Conservation (phyloP, 2,888 invertebrate genomes). For the Leucophenga montana region DNA sequence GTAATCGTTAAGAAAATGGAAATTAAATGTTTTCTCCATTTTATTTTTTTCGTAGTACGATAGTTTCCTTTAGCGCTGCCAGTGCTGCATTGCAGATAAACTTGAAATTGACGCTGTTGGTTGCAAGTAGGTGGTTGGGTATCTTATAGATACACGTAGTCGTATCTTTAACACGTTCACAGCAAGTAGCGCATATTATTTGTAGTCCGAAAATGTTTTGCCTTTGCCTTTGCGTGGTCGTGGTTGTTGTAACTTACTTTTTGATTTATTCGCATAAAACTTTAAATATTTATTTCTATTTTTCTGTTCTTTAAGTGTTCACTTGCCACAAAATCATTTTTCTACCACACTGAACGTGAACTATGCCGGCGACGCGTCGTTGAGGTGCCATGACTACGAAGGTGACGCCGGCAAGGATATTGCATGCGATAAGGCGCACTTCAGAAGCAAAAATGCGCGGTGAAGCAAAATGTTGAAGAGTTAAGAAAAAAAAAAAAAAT, state of each 20-base stretch:
- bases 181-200: conserved; percentile 34
- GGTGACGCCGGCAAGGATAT: conserved; percentile 46
- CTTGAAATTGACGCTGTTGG: neutral
- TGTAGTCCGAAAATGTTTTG: conserved; percentile 24
- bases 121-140: conserved; percentile 29
- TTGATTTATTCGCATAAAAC: conserved; percentile 17
- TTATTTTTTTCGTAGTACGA: too few species aligned
- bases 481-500: conserved; percentile 5
- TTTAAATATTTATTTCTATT: conserved; percentile 4
- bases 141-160: conserved; percentile 59
- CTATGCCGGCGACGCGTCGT: neutral
- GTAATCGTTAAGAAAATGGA: conserved; percentile 56
- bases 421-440: conserved; percentile 61
- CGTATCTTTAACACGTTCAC: conserved; percentile 55
- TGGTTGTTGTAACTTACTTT: neutral
- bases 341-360: conserved; percentile 20
- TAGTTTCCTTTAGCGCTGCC: conserved; percentile 11
- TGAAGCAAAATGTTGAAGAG: conserved; percentile 3
- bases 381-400: conserved; percentile 32
- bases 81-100: conserved; percentile 61
- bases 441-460: neutral
- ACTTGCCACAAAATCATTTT: conserved; percentile 48
- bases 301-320: neutral
- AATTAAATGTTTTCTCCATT: conserved; percentile 49
- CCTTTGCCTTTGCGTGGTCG: neutral